phyloP scores from a whole-genome alignment of 2,797 vertebrate species.

The Enteromius fasciolatus region DNA sequence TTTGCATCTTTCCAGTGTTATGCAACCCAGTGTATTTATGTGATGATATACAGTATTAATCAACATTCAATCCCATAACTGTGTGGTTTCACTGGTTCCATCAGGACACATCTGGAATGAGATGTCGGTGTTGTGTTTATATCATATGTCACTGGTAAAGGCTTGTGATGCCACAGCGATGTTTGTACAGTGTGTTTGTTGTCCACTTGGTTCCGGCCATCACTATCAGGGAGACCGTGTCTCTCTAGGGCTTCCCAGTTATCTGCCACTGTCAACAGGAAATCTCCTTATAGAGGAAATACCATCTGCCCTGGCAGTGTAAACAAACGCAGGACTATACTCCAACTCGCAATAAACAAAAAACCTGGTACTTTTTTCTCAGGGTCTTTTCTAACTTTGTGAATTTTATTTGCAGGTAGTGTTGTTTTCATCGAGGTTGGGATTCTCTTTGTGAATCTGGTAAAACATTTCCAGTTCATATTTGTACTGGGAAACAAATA shows the following conservation, averaged over 20 bases:
- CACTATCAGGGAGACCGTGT: slow-evolving; percentile 45
- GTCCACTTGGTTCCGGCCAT: slow-evolving; percentile 61
- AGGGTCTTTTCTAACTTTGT: not conserved
- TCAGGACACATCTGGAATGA: not conserved
- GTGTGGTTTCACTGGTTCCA: not conserved
- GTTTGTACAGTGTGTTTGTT: slow-evolving; percentile 33
- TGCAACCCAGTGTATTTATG: not conserved
- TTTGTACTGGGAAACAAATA: not conserved
- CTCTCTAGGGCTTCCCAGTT: slow-evolving; percentile 47
- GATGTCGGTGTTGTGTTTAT: not conserved
- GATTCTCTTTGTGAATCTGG: not conserved
- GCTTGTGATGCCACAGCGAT: not conserved
- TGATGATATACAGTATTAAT: not conserved
- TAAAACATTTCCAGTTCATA: slow-evolving; percentile 13
- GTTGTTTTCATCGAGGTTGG: slow-evolving; percentile 6
- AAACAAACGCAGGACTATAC: slow-evolving; percentile 17
- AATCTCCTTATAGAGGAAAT: slow-evolving; percentile 57
- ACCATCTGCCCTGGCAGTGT: slow-evolving; percentile 11
- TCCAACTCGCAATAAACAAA: not conserved
- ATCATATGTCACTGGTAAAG: not conserved
- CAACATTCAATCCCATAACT: not conserved
- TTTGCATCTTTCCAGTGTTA: not conserved
- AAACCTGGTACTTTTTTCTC: not conserved
- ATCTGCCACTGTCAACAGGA: slow-evolving; percentile 68
- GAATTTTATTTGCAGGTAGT: not conserved